Base-by-base conservation (phyloP, 2,888 invertebrate genomes). In the Sphaerophoria rueppellii region DNA sequence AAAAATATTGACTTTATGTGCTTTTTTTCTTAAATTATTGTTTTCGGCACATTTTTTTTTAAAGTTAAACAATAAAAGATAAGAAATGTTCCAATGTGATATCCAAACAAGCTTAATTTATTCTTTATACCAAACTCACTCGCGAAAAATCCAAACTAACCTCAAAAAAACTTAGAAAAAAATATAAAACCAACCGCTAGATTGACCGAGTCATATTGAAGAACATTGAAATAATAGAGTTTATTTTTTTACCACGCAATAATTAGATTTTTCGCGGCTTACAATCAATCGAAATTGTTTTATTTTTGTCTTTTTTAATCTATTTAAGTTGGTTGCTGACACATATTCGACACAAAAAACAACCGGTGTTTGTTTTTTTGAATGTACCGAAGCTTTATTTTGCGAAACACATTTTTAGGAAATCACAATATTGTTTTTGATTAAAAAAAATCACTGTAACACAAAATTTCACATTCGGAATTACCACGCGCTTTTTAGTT, bases 391-490 rank as follows among this genome's bases (percentile, higher is more conserved):
- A 24, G 24, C 40, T 43, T 5, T 43, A 11, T 43, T 11, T 43
- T 43, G 12, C 6, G 11, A 43, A 43, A 43, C 43, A 43, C 43
- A 11, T 43, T 43, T 7, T 43, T 43, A 6, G 9, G 12, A 9
- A 2, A 43, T 6, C 0, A 11, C 12, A 40, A 7, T 40, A 40
- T 40, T 40, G 43, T 11, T 43, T 11, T 43, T 43, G 9, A 9
- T 7, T 43, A 6, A 6, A 0, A 43, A 9, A 43, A 9, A 43
- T 43, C 9, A 43, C 11, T n/a, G 7, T 0, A 37, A 34, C 5
- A 40, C 6, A 11, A 24, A 67, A 79, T 67, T 65, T 52, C 61
- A 61, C 46, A 54, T 60, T 54, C 58, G 16, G 60, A 54, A 67
- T 58, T 65, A 72, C 37, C 24, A 32, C 50, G 46, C 37, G 52